Conservation (phyloP, 2,888 invertebrate species). For the Amblyjoppa fuscipennis region DNA sequence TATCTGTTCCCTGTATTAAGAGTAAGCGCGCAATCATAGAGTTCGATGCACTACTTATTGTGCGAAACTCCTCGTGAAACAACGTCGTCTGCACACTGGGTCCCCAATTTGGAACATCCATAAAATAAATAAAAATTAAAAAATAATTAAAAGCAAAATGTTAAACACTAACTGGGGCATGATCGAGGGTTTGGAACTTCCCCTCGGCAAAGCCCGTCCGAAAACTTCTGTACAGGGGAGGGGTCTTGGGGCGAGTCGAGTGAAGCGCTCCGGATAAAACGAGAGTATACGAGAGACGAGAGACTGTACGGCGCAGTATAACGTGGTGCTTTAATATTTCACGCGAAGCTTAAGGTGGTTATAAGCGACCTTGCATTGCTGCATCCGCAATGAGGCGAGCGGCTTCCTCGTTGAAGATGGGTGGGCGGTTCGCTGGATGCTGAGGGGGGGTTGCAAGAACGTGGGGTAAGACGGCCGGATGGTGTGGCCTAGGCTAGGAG, state of each 20-base stretch:
- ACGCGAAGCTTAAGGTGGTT: constrained; percentile 73
- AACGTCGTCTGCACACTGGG: no score
- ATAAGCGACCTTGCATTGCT: constrained; percentile 77
- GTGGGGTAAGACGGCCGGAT: constrained; percentile 8
- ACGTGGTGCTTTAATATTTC: constrained; percentile 78
- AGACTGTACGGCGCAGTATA: constrained; percentile 45
- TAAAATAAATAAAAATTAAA: constrained; percentile 19
- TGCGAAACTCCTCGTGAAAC: no score
- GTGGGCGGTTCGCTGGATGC: constrained; percentile 21
- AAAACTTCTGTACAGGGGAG: constrained; percentile 60
- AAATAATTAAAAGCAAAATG: neutral
- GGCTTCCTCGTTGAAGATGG: constrained; percentile 55
- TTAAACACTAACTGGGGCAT: constrained; percentile 20
- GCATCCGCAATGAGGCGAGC: constrained; percentile 77
- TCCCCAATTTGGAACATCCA: neutral
- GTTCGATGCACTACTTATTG: no score
- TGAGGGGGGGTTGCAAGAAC: constrained; percentile 30
- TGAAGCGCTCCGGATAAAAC: constrained; percentile 58
- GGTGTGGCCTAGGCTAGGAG: constrained; percentile 42
- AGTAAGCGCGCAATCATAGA: no score
- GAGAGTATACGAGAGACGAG: constrained; percentile 48
- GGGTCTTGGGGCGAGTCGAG: constrained; percentile 47
- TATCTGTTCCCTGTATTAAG: no score
- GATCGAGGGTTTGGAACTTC: constrained; percentile 53
- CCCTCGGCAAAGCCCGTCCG: constrained; percentile 14